Base-by-base conservation (phyloP, 1,140 invertebrate species). In the Proctacanthus coquilletti region DNA sequence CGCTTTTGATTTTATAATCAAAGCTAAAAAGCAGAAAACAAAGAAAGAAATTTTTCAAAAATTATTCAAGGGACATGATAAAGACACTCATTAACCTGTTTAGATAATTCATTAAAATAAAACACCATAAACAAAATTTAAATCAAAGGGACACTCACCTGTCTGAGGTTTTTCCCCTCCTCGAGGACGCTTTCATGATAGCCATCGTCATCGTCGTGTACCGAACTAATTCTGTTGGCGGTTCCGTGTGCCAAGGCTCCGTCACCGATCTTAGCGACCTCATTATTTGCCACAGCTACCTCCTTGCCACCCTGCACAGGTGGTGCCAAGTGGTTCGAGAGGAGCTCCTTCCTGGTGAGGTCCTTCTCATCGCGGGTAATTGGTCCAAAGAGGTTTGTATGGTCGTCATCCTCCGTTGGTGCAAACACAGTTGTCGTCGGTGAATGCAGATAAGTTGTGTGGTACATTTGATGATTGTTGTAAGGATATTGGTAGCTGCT, bases 391-490 rank as follows among this genome's bases (percentile, higher is more conserved):
- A 25, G n/a, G n/a, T 25, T n/a, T 25, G 23, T 8, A 8, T 6
- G n/a, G n/a, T 25, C 23, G n/a, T 25, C 23, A n/a, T 25, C 23
- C n/a, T 25, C 6, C n/a, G 23, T 25, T 25, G 6, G 6, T n/a
- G 23, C n/a, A 25, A 25, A 25, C n/a, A 25, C 23, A 25, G 23
- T 8, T 25, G 23, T 25, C n/a, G 23, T n/a, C n/a, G 23, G n/a
- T 8, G 23, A 8, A 8, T n/a, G 6, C 6, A 6, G 6, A 15
- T 32, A 32, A 10, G 5, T 32, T 6, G 30, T 13, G 5, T 32
- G 30, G 13, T 13, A 32, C 30, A 32, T 32, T 32, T 32, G 30
- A 17, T 32, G 13, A 17, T 32, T 32, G 13, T 13, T 13, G 30
- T 32, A 32, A 17, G 30, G 30, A 32, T 32, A 32, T 32, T 32